Evolutionary conservation across 2,113 vertebrate genomes (phyloP), one percentile per base, ranked within the genome.

Genomic region (Apodemus sylvaticus): DNA sequence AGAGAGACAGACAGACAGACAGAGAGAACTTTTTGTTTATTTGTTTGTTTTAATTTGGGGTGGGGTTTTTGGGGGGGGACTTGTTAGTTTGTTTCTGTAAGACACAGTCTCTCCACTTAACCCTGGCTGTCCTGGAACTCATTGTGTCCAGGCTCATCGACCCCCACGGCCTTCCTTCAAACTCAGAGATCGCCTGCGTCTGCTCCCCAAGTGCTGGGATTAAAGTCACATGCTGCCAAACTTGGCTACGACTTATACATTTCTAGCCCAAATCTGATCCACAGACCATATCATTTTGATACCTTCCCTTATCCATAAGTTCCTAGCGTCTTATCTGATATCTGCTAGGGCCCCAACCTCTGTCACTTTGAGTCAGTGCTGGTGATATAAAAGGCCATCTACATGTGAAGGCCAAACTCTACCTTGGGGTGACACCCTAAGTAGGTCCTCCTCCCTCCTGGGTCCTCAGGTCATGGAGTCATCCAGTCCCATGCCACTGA

Each of bases 311-410:
- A 73, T n/a, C 17, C 6, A 9, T 76, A 58, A 29, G 45, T 14
- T 51, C 55, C 85, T 42, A 39, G 51, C 82, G 24, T n/a, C n/a
- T 68, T 42, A n/a, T 34, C 26, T 68, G 45, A 45, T 13, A 39
- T 51, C 20, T 36, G 88, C 89, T 16, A n/a, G 19, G 85, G 36
- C 14, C 5, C 70, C 45, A 64, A 55, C 79, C 97, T 90, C 31
- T 87, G 92, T 97, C 90, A 48, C 93, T 87, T 88, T 92, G 91
- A 97, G 36, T 62, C n/a, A 34, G 62, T 36, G 39, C 71, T 68
- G 77, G 86, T 66, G 71, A 83, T 79, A 70, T 93, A 81, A 62
- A 87, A 10, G 71, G 34, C 68, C 36, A 34, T 68, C 66, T 68
- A 7, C 93, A 73, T 78, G 39, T 83, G 96, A 96, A 95, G 85